Conservation (phyloP, 2,888 invertebrate species). For the Xanthostigma xanthostigma region DNA sequence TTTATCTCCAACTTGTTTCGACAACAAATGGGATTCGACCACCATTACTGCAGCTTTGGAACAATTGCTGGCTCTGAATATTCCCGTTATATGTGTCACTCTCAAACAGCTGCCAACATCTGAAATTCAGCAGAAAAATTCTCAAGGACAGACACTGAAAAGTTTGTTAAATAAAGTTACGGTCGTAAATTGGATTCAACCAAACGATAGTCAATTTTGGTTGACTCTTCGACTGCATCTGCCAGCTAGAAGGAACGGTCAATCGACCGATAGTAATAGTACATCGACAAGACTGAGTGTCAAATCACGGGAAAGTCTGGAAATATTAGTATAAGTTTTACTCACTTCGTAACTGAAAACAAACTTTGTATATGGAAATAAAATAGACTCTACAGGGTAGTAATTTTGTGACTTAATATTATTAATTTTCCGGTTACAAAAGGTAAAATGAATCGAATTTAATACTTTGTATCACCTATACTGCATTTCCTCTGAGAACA, state of each 20-base stretch:
- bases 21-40: slow-evolving; percentile 30
- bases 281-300: slow-evolving; percentile 21
- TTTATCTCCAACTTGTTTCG: slow-evolving; percentile 31
- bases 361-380: background rate
- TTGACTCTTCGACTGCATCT: slow-evolving; percentile 44
- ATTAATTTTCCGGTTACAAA: too few relatives aligned
- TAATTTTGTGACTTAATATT: too few relatives aligned
- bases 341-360: background rate
- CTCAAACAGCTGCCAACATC: slow-evolving; percentile 28
- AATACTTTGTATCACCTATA: too few relatives aligned
- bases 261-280: slow-evolving; percentile 9
- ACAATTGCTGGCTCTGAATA: slow-evolving; percentile 25
- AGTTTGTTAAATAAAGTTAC: slow-evolving; percentile 31
- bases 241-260: slow-evolving; percentile 31
- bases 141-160: slow-evolving; percentile 34
- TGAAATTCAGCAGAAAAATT: slow-evolving; percentile 25
- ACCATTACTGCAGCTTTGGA: slow-evolving; percentile 29
- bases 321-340: slow-evolving; percentile 20
- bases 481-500: too few relatives aligned
- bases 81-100: slow-evolving; percentile 25
- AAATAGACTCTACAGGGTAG: too few relatives aligned
- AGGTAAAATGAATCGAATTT: too few relatives aligned
- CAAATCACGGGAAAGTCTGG: slow-evolving; percentile 20
- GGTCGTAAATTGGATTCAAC: slow-evolving; percentile 36
- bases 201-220: slow-evolving; percentile 47